Evolutionary conservation across 2,113 vertebrate species (phyloP).

Genomic region (Leptosomus discolor): DNA sequence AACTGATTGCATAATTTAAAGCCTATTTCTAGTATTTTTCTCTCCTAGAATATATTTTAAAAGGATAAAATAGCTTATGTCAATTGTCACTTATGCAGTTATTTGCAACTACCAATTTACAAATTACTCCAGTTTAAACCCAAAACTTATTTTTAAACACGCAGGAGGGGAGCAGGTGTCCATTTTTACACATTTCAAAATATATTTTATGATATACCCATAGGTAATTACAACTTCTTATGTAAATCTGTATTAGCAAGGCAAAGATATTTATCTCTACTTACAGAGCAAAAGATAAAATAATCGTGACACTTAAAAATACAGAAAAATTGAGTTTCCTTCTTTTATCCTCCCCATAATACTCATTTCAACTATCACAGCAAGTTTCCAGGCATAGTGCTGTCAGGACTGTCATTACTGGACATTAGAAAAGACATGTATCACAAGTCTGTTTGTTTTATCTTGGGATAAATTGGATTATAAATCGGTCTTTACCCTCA

Average conservation of each 20-base stretch:
- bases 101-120: not conserved
- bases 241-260: not conserved
- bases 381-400: not conserved
- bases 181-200: not conserved
- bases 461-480: not conserved
- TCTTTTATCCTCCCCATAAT: not conserved
- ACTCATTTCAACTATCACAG: not conserved
- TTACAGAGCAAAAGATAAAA: not conserved
- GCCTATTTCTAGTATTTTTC: not conserved
- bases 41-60: not conserved
- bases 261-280: not conserved
- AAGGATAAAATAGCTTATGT: not conserved
- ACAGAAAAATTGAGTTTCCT: not conserved
- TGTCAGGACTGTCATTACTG: not conserved
- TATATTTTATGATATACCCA: not conserved
- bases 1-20: not conserved
- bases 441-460: not conserved
- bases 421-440: not conserved
- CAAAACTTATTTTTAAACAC: not conserved
- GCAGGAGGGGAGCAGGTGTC: not conserved
- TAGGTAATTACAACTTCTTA: not conserved
- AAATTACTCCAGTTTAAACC: not conserved
- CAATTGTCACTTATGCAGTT: not conserved
- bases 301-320: not conserved
- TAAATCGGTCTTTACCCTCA: conserved; percentile 60